These are phyloP conservation scores for Heliothis peltigera DNA, from an alignment of 2,888 invertebrate species.

Conservation along the genomic window DNA sequence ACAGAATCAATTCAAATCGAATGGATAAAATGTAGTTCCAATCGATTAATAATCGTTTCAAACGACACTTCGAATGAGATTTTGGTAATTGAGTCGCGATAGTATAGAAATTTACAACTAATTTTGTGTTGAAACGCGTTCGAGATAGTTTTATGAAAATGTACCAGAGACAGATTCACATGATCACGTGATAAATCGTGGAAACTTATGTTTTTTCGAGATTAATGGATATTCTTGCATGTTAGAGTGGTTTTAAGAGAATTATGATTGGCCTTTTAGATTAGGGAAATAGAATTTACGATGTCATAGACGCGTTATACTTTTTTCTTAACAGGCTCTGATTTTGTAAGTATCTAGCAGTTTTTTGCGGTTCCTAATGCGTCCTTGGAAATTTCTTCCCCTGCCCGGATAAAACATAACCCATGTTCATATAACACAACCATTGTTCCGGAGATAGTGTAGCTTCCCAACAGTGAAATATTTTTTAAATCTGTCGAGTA, in stretches of 20 bases:
- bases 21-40: constrained; percentile 67
- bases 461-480: no score
- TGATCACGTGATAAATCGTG: constrained; percentile 58
- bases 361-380: no score
- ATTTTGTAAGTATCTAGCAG: no score
- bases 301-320: constrained; percentile 11
- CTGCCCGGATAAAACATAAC: no score
- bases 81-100: constrained; percentile 72
- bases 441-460: no score
- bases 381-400: no score
- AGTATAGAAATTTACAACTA: constrained; percentile 65
- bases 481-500: no score
- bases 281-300: constrained; percentile 18
- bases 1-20: constrained; percentile 75
- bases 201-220: constrained; percentile 58
- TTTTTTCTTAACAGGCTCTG: not conserved
- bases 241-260: constrained; percentile 45
- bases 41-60: constrained; percentile 70
- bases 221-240: constrained; percentile 61
- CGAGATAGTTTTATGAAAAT: constrained; percentile 69
- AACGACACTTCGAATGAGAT: constrained; percentile 71
- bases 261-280: constrained; percentile 30
- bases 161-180: constrained; percentile 52
- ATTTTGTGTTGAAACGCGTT: constrained; percentile 61
- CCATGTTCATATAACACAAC: no score